A percentile compares a stretch with the other conserved stretches of the same genome.
Evolutionary conservation across 1,140 invertebrate genomes (phyloP).

Genomic region (Schmidtea mediterranea): DNA sequence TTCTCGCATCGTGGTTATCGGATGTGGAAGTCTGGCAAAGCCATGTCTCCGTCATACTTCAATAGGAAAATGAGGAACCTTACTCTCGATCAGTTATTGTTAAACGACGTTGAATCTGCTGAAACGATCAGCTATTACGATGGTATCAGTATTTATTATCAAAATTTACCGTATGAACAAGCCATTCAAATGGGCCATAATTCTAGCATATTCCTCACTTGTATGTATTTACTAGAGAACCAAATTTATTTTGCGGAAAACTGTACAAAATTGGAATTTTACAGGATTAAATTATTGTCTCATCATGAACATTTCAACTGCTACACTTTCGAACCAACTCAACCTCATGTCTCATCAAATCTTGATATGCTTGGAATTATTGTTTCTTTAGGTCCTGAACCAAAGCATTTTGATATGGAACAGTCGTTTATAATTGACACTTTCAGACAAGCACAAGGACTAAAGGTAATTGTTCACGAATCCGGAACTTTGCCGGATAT

Average conservation of each 20-base stretch:
- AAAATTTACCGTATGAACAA: background rate
- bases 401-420: background rate
- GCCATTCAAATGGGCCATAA: background rate
- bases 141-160: conserved; percentile 3
- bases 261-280: background rate
- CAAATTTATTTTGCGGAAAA: background rate
- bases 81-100: background rate
- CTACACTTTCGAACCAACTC: background rate
- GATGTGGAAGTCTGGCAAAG: background rate
- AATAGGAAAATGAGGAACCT: background rate
- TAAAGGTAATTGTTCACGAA: background rate
- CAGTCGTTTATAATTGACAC: background rate
- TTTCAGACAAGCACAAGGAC: background rate
- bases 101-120: background rate
- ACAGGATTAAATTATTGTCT: background rate
- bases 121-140: background rate
- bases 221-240: background rate
- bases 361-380: conserved; percentile 1
- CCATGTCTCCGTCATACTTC: background rate
- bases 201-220: background rate
- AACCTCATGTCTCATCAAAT: background rate
- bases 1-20: background rate
- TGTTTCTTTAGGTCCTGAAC: background rate
- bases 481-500: conserved; percentile 3
- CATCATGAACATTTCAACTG: conserved; percentile 1